Base-by-base conservation (phyloP, 2,888 invertebrate genomes). In the Clivina fossor region DNA sequence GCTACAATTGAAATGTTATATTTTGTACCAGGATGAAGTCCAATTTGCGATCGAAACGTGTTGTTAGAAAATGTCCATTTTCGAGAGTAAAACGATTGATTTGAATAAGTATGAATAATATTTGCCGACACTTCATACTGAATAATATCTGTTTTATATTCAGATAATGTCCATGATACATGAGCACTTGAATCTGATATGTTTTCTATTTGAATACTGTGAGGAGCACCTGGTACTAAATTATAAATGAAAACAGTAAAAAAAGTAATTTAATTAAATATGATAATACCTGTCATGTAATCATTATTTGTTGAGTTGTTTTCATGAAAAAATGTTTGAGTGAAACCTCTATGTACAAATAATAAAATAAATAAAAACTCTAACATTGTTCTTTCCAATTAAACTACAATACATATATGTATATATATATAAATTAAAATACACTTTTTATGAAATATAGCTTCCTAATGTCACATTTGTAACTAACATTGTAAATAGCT, bases 1-100 rank as follows among this genome's bases (percentile, higher is more conserved):
- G 90, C 88, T 19, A 78, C 77, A 1, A 93, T 78, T 28, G 84
- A 83, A 18, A 93, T 77, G 61, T 85, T 85, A 69, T 93, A 93
- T 53, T 76, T 76, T 0, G 88, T 85, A 1, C 88, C 90, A 0
- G 92, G 86, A 60, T 85, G 81, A 2, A 93, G 70, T 11, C 80
- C 75, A 11, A 85, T 69, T 65, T 82, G 80, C 26, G 78, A 78
- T 58, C 77, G 75, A 15, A 77, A 74, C 38, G 82, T 83, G 41
- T 75, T 76, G 66, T 81, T 83, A 9, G 81, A 78, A 20, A 83
- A 80, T 58, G 76, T 76, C 78, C 82, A 85, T 56, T 80, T 79
- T 40, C 79, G 73, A 15, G 76, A 75, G 16, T 72, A 71, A 3
- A 80, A 67, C 1, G 74, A 70, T 57, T 75, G 70, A 30, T 76